Evolutionary conservation across 2,113 vertebrate species (phyloP).

Genomic region (Pao palembangensis): DNA sequence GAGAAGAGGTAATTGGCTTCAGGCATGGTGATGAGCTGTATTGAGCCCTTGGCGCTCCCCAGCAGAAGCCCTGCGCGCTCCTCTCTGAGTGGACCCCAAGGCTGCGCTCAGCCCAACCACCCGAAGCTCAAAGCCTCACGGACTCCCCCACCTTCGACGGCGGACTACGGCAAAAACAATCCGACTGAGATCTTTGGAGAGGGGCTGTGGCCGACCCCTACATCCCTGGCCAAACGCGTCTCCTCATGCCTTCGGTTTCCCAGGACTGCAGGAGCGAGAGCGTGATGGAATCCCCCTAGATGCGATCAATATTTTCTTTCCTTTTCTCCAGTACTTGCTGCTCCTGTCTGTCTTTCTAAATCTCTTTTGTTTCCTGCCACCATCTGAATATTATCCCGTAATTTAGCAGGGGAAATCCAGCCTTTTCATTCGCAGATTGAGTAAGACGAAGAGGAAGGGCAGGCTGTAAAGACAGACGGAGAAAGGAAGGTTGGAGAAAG

Average conservation of each 20-base stretch:
- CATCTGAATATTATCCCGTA: conserved; percentile 46
- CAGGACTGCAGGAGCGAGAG: conserved; percentile 10
- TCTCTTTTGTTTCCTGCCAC: conserved; percentile 50
- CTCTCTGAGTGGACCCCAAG: conserved; percentile 69
- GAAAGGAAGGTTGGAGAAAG: conserved; percentile 20
- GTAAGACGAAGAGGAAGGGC: conserved; percentile 33
- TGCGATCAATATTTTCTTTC: conserved; percentile 33
- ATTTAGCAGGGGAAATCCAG: conserved; percentile 40
- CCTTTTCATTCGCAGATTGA: conserved; percentile 32
- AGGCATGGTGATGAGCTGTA: conserved; percentile 86
- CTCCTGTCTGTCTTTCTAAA: conserved; percentile 21
- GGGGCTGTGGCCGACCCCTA: conserved; percentile 47
- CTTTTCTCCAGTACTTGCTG: conserved; percentile 6
- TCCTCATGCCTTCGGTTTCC: conserved; percentile 37
- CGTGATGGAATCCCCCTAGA: conserved; percentile 58
- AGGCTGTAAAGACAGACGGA: conserved; percentile 29
- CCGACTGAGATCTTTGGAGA: conserved; percentile 31
- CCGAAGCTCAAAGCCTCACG: conserved; percentile 28
- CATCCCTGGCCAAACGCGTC: conserved; percentile 29
- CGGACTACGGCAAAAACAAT: conserved; percentile 22
- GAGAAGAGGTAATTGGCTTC: conserved; percentile 94
- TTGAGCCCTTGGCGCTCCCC: conserved; percentile 64
- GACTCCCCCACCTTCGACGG: conserved; percentile 1
- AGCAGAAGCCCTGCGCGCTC: conserved; percentile 74
- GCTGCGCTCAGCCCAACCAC: conserved; percentile 44